Base-by-base conservation (phyloP, 2,113 vertebrate genomes). In the Equus przewalskii region DNA sequence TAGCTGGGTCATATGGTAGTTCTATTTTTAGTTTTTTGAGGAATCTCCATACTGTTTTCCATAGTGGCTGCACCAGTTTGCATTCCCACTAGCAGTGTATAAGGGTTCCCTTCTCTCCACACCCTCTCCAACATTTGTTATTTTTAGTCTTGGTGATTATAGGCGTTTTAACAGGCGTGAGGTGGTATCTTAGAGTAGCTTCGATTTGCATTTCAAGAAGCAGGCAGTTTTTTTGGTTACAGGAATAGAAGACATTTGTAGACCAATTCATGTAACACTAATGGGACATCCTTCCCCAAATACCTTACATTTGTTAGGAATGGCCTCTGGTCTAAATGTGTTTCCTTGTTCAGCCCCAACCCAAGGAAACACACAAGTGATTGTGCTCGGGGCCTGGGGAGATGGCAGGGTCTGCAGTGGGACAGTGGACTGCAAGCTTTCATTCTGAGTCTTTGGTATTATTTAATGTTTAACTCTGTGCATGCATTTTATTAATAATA, bases 371-470 rank as follows among this genome's bases (percentile, higher is more conserved):
- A 33, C 36, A 51, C 51, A 84, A n/a, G 69, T 22, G 58, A 18
- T 21, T 60, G n/a, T 62, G 33, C 11, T 60, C n/a, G 7, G 49
- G 18, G 0, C 4, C 21, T 18, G 1, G 64, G 51, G 22, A 49
- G 24, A 10, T 1, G 1, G 0, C 0, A 7, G 69, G 28, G 6
- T 19, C 19, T 6, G 22, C 3, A 14, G 28, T 9, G 73, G 30
- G 15, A 22, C 6, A 30, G 12, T 70, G 24, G 5, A 8, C 73
- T 33, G 14, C 1, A 8, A 44, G n/a, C 6, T 56, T 46, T 60
- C 7, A 4, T n/a, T 13, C 15, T 0, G 2, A 30, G 58, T n/a
- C 51, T 44, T 19, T 86, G 33, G 44, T 33, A 7, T 49, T 22
- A 24, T 18, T 56, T 76, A 30, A 58, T 81, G 30, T 65, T 93